Conservation (phyloP, 2,113 vertebrate genomes). For the Tragelaphus scriptus region DNA sequence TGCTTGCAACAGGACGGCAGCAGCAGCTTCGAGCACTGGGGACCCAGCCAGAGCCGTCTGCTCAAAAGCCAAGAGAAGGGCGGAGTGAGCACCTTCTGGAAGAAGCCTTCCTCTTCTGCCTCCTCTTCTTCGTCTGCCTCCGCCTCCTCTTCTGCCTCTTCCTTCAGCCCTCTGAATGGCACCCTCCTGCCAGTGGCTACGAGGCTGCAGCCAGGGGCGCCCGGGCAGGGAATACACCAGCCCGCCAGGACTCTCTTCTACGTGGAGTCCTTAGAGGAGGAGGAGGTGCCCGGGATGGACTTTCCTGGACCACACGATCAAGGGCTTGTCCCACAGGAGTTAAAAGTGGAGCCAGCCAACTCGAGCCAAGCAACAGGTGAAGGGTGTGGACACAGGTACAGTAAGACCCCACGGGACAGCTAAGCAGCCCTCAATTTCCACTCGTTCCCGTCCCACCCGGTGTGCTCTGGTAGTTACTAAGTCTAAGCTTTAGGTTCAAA, state of each 20-base stretch:
- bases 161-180: slow-evolving; percentile 72
- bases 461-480: background rate
- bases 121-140: slow-evolving; percentile 62
- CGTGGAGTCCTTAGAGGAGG: slow-evolving; percentile 81
- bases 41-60: slow-evolving; percentile 82
- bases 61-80: slow-evolving; percentile 80
- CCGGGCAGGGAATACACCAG: slow-evolving; percentile 62
- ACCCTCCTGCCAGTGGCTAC: slow-evolving; percentile 72
- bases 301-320: slow-evolving; percentile 74
- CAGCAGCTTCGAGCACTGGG: slow-evolving; percentile 84
- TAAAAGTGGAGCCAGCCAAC: slow-evolving; percentile 69
- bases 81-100: slow-evolving; percentile 77
- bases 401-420: background rate
- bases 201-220: slow-evolving; percentile 62
- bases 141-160: slow-evolving; percentile 65
- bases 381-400: slow-evolving; percentile 80
- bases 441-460: rapidly evolving
- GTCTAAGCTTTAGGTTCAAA: background rate
- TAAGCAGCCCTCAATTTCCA: background rate
- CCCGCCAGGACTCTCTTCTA: slow-evolving; percentile 80
- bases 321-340: slow-evolving; percentile 70
- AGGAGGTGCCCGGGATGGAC: slow-evolving; percentile 76
- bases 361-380: slow-evolving; percentile 80
- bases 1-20: slow-evolving; percentile 74
- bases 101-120: slow-evolving; percentile 75